Base-by-base conservation (phyloP, 2,888 invertebrate species). In the Drosophila silvestris region DNA sequence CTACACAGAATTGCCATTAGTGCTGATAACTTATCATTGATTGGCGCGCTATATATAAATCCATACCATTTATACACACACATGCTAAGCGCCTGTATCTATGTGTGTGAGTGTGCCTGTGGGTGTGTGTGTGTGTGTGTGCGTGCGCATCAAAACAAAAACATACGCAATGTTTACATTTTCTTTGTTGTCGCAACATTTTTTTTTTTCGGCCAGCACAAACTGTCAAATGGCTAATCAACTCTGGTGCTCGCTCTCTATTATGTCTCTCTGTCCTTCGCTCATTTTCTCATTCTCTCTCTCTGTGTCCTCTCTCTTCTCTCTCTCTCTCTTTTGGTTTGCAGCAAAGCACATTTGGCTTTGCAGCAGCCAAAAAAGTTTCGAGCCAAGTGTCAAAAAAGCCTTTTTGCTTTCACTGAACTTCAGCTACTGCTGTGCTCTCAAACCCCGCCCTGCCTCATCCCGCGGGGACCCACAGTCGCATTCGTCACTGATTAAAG, bases 121-220 rank as follows among this genome's bases (percentile, higher is more conserved):
- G 33, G 0, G 12, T 33, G 12, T 33, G 14, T 51, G 44, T 59
- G 65, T 41, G 66, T 59, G 63, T 63, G 69, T 68, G 61, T 51
- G 81, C 56, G 58, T 74, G 79, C 71, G 82, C 82, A 87, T 76
- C 85, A 84, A 79, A 86, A 86, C 87, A 87, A 84, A 84, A 85
- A 82, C 85, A 80, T 74, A 78, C 82, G 78, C 83, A 88, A 82
- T 87, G 90, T 87, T 87, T 87, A 87, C 87, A 79, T 85, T 90
- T 82, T 89, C 80, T 87, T 77, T 84, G 87, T 85, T 83, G 89
- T 83, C 79, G 82, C 79, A 77, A 81, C 77, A 79, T 61, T 71
- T 77, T 39, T 74, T 79, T 74, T 83, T 81, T 72, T 56, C 58
- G 59, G 58, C 65, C 54, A 66, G 62, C 58, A 60, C 22, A 67